Percentiles rank a stretch among this genome's conserved stretches.
Evolutionary conservation across 2,888 invertebrate genomes (phyloP).

Genomic region (Drosophila cyrtoloma): DNA sequence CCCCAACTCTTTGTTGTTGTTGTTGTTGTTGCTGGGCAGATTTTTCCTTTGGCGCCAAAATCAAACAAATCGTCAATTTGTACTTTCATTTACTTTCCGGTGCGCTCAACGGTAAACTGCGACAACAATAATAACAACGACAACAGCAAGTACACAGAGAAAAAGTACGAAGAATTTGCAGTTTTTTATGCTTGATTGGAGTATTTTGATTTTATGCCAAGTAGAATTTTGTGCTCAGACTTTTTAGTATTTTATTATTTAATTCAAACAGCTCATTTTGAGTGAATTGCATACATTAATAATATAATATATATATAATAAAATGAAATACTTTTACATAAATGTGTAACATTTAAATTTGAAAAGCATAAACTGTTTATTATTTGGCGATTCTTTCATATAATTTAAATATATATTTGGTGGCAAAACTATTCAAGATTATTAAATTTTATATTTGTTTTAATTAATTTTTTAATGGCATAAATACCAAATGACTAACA

Average conservation of each 20-base stretch:
- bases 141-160: neutral
- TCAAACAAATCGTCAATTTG: slow-evolving; percentile 80
- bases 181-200: neutral
- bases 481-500: too few relatives aligned
- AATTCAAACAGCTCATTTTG: neutral
- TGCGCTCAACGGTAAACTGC: slow-evolving; percentile 56
- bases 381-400: neutral
- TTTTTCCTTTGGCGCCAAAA: slow-evolving; percentile 63
- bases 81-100: slow-evolving; percentile 76
- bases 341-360: neutral
- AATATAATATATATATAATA: neutral
- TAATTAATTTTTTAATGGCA: neutral
- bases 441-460: too few relatives aligned
- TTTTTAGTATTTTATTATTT: neutral
- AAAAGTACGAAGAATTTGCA: neutral
- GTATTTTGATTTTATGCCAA: neutral
- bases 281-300: neutral
- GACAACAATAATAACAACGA: slow-evolving; percentile 22
- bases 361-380: neutral
- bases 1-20: neutral
- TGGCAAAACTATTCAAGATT: too few relatives aligned
- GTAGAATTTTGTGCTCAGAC: neutral
- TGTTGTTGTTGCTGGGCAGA: slow-evolving; percentile 1
- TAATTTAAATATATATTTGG: neutral
- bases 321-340: neutral